Base-by-base conservation (phyloP, 2,888 invertebrate genomes). In the Erebia ligea region DNA sequence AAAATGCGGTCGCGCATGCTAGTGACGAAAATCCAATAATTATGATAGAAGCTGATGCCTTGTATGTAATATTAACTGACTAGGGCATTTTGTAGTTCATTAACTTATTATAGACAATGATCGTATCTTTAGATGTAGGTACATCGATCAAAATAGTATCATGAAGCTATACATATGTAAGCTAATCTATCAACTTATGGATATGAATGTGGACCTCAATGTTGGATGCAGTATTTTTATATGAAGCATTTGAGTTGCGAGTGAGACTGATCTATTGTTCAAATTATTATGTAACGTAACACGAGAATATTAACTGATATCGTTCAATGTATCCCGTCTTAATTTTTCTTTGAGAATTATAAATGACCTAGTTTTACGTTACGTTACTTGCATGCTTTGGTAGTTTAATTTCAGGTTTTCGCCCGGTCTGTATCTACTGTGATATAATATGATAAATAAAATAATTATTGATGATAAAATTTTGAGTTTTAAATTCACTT, bases 21-120 rank as follows among this genome's bases (percentile, higher is more conserved):
- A 93, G 90, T 91, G 85, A 92, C 92, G 92, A 92, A 90, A 91
- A 92, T 92, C 92, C 92, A 92, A 93, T 92, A 93, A 92, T 91
- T 88, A 92, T 86, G 88, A 85, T 89, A 88, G 85, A 85, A 86
- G 75, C 85, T 85, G 89, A 90, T 91, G 92, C 91, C 93, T 92
- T 92, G 90, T 88, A 86, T 89, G 89, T 91, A 91, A 89, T 87
- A 83, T 89, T 90, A 89, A 90, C 87, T 89, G 87, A 86, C 88
- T 89, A 89, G 91, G 92, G 92, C 92, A 91, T 91, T 92, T 91
- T 84, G 84, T 92, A 90, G 90, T 86, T 89, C 88, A 89, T 86
- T 91, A 92, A 91, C 84, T 91, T 91, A 89, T 92, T 90, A 77
- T 90, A 90, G 89, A 91, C 88, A 84, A 58, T 83, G 90, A 85